These are phyloP conservation scores for Rhynchonycteris naso DNA, from an alignment of 2,797 vertebrate genomes.

Conservation along the genomic window DNA sequence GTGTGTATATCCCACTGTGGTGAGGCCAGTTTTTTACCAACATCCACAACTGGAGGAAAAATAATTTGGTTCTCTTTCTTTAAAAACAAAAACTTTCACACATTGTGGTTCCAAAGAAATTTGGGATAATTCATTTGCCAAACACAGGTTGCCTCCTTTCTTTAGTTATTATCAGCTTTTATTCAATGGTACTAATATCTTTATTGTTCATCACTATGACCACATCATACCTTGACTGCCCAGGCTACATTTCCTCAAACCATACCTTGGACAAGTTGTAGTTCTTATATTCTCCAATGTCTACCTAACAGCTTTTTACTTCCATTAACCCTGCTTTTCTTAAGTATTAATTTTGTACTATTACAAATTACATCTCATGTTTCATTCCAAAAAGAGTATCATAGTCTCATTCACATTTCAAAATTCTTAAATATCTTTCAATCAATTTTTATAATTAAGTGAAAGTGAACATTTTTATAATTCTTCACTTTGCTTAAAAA, in stretches of 20 bases:
- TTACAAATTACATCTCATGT: background rate
- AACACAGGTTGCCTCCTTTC: background rate
- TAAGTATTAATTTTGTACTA: background rate
- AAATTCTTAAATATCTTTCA: background rate
- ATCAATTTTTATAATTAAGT: background rate
- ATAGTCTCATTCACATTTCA: background rate
- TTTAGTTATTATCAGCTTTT: background rate
- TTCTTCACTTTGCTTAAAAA: conserved; percentile 11
- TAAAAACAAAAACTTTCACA: background rate
- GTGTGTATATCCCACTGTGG: background rate
- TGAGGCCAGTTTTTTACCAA: background rate
- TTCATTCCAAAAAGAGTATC: conserved; percentile 18
- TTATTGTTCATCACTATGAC: background rate
- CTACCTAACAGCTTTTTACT: background rate
- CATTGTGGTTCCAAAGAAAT: background rate
- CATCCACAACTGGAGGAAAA: background rate
- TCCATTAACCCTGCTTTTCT: background rate
- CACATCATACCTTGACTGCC: background rate
- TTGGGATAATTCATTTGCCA: background rate
- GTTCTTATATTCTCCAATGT: background rate
- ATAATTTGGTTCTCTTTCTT: background rate
- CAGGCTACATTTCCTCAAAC: background rate
- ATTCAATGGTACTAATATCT: background rate
- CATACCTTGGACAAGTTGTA: background rate
- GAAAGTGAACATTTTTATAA: background rate